A percentile compares a stretch with the other conserved stretches of the same genome.
Evolutionary conservation across 1,140 invertebrate species (phyloP).

Genomic region (Ylistrum balloti): DNA sequence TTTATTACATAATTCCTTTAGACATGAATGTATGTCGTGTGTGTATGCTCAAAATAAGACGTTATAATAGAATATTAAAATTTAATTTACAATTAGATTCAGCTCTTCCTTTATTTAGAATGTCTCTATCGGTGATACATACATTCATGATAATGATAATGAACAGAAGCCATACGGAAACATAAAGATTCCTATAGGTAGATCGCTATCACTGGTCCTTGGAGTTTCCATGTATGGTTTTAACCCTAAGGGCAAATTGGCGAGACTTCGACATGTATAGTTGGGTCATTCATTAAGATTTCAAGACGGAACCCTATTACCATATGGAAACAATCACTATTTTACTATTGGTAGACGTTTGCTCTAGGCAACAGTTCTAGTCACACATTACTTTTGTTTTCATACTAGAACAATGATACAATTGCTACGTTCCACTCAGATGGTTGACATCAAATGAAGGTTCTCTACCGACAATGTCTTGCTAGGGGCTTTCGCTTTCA

Average conservation of each 20-base stretch:
- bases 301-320: constrained; percentile 31
- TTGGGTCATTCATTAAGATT: constrained; percentile 36
- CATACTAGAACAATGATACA: background rate
- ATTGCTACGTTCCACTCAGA: background rate
- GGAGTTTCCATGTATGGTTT: background rate
- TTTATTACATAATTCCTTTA: background rate
- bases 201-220: constrained; percentile 3
- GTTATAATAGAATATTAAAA: background rate
- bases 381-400: constrained; percentile 21
- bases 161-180: constrained; percentile 1
- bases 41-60: background rate
- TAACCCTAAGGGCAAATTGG: constrained; percentile 3
- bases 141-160: constrained; percentile 10
- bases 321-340: background rate
- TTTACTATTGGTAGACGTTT: background rate
- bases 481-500: background rate
- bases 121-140: background rate
- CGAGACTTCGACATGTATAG: constrained; percentile 32
- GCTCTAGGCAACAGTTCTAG: background rate
- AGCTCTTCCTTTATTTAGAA: background rate
- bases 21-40: background rate
- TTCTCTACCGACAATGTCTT: background rate
- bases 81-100: background rate
- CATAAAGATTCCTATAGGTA: constrained; percentile 20
- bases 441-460: constrained; percentile 25